Conservation (phyloP, 1,140 invertebrate genomes). For the Arion vulgaris region DNA sequence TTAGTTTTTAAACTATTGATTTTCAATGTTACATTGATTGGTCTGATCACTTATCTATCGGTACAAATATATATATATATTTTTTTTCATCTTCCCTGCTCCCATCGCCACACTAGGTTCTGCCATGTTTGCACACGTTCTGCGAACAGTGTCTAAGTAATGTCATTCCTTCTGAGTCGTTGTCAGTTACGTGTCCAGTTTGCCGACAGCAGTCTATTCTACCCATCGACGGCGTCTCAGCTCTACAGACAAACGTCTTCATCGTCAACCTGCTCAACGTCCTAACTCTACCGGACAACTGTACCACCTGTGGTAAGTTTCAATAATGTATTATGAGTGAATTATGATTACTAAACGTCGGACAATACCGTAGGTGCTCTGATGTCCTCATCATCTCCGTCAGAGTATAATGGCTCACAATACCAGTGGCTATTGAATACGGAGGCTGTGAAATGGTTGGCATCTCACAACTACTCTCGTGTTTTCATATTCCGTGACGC, state of each 20-base stretch:
- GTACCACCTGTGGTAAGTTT: slow-evolving; percentile 29
- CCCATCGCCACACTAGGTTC: slow-evolving; percentile 85
- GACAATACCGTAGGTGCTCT: too few species aligned
- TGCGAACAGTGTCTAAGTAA: slow-evolving; percentile 90
- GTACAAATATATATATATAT: background rate
- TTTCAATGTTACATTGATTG: too few species aligned
- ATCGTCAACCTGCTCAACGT: slow-evolving; percentile 74
- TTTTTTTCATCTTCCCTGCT: slow-evolving; percentile 73
- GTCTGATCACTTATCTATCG: too few species aligned
- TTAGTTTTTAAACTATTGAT: too few species aligned
- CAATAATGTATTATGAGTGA: too few species aligned
- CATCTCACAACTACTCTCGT: too few species aligned
- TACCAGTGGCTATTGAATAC: too few species aligned
- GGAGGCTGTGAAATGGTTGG: too few species aligned
- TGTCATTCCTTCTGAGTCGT: slow-evolving; percentile 80
- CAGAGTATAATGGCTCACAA: too few species aligned
- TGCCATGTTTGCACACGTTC: slow-evolving; percentile 93
- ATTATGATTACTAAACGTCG: too few species aligned
- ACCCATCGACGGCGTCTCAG: slow-evolving; percentile 74
- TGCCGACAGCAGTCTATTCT: slow-evolving; percentile 76
- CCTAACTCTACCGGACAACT: slow-evolving; percentile 55
- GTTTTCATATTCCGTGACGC: too few species aligned
- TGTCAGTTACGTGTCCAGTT: slow-evolving; percentile 76
- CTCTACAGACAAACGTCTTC: slow-evolving; percentile 75
- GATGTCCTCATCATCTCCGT: too few species aligned